phyloP scores from a whole-genome alignment of 2,113 vertebrate genomes.

The Muscicapa adusta region DNA sequence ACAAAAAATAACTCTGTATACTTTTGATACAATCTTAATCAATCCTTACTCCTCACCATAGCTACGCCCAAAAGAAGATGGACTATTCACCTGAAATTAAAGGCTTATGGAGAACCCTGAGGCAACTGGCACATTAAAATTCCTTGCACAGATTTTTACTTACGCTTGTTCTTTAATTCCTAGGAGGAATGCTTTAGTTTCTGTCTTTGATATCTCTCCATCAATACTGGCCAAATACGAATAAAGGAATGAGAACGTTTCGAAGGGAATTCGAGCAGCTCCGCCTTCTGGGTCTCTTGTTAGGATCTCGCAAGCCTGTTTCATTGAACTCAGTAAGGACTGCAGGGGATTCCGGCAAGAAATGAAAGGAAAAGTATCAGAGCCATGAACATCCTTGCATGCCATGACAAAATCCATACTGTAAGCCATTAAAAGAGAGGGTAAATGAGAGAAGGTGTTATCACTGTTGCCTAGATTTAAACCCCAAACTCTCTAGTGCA shows the following conservation, averaged over 20 bases:
- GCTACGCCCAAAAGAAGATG: not conserved
- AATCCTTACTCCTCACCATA: not conserved
- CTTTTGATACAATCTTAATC: not conserved
- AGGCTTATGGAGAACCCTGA: not conserved
- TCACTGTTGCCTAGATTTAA: not conserved
- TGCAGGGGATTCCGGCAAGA: slow-evolving; percentile 5
- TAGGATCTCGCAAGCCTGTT: slow-evolving; percentile 84
- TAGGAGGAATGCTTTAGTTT: slow-evolving; percentile 70
- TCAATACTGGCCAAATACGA: slow-evolving; percentile 81
- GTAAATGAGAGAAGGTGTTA: not conserved
- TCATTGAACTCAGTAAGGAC: slow-evolving; percentile 80
- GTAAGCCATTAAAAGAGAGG: not conserved
- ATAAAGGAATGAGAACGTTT: slow-evolving; percentile 79
- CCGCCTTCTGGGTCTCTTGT: slow-evolving; percentile 81
- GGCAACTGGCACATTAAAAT: not conserved
- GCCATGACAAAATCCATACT: not conserved
- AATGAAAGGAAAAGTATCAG: not conserved
- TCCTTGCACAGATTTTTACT: slow-evolving; percentile 13
- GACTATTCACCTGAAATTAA: not conserved
- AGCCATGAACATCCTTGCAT: not conserved
- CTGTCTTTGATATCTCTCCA: slow-evolving; percentile 60
- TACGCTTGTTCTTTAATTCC: slow-evolving; percentile 68
- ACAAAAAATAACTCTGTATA: not conserved
- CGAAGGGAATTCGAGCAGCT: slow-evolving; percentile 76
- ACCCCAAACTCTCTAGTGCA: not conserved